phyloP scores from a whole-genome alignment of 2,797 vertebrate genomes.

The Falco columbarius region DNA sequence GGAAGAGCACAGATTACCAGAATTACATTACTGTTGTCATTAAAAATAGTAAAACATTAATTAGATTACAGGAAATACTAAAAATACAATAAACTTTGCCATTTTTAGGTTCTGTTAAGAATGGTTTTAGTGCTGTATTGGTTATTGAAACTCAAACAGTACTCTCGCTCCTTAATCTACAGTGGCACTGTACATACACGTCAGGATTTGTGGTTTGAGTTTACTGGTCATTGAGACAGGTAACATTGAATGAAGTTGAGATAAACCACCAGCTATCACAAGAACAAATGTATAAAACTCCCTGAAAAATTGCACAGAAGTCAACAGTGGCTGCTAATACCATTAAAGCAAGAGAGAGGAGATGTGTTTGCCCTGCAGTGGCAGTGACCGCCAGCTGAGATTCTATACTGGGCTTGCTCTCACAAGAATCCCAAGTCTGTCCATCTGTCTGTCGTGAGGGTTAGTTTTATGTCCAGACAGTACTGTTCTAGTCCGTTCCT shows the following conservation, averaged over 20 bases:
- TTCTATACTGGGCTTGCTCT: neutral
- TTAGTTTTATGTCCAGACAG: neutral
- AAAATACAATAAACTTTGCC: conserved; percentile 23
- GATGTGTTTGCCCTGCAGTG: neutral
- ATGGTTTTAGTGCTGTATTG: neutral
- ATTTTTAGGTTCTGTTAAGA: neutral
- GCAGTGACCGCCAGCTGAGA: neutral
- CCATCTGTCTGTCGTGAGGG: accelerated
- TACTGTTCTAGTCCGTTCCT: neutral
- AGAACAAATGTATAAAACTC: neutral
- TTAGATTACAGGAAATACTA: conserved; percentile 34
- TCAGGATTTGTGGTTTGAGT: neutral
- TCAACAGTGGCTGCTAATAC: neutral
- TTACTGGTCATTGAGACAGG: neutral
- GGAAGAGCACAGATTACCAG: conserved; percentile 14
- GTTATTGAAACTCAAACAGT: neutral
- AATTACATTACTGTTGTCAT: conserved; percentile 17
- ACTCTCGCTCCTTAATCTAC: neutral
- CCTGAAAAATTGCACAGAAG: conserved; percentile 3
- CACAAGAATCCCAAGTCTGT: neutral
- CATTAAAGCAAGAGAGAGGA: neutral
- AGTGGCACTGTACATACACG: neutral
- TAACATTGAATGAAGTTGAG: neutral
- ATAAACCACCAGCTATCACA: neutral
- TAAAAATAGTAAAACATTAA: conserved; percentile 36